Conservation (phyloP, 2,113 vertebrate species). For the Misgurnus mizolepis region DNA sequence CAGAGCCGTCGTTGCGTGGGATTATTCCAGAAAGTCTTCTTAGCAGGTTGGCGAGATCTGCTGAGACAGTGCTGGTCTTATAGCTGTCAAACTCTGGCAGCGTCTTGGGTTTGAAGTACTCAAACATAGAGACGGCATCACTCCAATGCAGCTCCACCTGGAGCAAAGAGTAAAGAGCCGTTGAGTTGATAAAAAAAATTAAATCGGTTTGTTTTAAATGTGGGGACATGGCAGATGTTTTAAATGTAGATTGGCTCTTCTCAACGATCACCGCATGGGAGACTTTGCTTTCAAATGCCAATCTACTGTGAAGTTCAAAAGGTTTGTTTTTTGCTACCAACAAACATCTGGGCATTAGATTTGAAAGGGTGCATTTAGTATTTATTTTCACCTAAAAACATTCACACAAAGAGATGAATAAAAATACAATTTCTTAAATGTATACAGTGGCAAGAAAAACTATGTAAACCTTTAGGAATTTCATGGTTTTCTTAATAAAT, state of each 20-base stretch:
- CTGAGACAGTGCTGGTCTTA: slow-evolving; percentile 97
- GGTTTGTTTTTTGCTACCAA: no score
- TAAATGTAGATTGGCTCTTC: no score
- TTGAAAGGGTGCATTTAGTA: neutral
- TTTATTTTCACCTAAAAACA: no score
- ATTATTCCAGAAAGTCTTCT: slow-evolving; percentile 87
- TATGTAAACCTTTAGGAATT: no score
- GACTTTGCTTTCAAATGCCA: no score
- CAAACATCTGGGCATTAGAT: no score
- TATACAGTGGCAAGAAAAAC: neutral
- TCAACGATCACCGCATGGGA: no score
- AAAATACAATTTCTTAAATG: neutral
- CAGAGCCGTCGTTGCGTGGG: slow-evolving; percentile 80
- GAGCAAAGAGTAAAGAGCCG: slow-evolving; percentile 16
- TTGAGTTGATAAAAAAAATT: no score
- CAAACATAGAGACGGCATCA: slow-evolving; percentile 92
- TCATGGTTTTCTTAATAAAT: no score
- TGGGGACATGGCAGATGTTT: no score
- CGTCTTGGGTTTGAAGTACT: slow-evolving; percentile 97
- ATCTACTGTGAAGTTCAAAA: no score
- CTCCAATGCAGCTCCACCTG: slow-evolving; percentile 94
- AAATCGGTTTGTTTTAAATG: no score
- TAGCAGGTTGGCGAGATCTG: slow-evolving; percentile 93
- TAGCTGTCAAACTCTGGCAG: slow-evolving; percentile 98
- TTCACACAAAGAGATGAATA: neutral